Evolutionary conservation across 2,888 invertebrate genomes (phyloP).

Genomic region (Drosophila prolongata): DNA sequence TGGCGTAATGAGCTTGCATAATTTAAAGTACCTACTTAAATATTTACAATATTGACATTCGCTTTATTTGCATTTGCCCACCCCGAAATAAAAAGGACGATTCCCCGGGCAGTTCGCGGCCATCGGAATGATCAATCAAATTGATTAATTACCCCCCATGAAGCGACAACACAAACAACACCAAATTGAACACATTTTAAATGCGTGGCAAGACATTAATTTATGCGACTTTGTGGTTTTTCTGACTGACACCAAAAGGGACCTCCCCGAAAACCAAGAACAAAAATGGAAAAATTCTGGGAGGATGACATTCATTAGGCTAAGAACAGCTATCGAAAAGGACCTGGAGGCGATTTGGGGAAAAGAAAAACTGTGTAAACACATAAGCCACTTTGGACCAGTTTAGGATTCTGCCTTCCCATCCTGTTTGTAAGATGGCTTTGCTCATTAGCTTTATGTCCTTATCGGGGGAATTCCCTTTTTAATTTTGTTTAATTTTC

Average conservation of each 20-base stretch:
- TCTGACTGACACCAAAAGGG: constrained; percentile 36
- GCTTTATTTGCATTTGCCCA: constrained; percentile 38
- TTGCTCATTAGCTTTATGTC: constrained; percentile 68
- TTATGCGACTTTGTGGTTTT: constrained; percentile 62
- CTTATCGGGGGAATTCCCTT: constrained; percentile 51
- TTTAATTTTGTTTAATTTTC: constrained; percentile 79
- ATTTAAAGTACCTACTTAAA: constrained; percentile 50
- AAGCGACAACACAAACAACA: constrained; percentile 22
- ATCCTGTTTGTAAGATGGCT: constrained; percentile 34
- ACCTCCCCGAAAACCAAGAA: constrained; percentile 3
- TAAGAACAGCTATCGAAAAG: constrained; percentile 32
- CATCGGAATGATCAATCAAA: constrained; percentile 73
- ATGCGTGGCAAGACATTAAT: constrained; percentile 68
- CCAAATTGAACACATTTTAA: constrained; percentile 55
- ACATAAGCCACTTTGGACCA: constrained; percentile 64
- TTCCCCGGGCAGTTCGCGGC: constrained; percentile 38
- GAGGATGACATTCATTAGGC: constrained; percentile 47
- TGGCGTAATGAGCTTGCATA: constrained; percentile 57
- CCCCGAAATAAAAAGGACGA: constrained; percentile 3
- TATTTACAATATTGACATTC: constrained; percentile 42
- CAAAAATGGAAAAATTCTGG: not conserved
- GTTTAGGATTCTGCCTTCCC: constrained; percentile 32
- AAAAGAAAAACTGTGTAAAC: constrained; percentile 41
- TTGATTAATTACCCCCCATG: constrained; percentile 71
- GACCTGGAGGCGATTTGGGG: constrained; percentile 18